Evolutionary conservation across 2,888 invertebrate genomes (phyloP).

Genomic region (Yponomeuta evonymella): DNA sequence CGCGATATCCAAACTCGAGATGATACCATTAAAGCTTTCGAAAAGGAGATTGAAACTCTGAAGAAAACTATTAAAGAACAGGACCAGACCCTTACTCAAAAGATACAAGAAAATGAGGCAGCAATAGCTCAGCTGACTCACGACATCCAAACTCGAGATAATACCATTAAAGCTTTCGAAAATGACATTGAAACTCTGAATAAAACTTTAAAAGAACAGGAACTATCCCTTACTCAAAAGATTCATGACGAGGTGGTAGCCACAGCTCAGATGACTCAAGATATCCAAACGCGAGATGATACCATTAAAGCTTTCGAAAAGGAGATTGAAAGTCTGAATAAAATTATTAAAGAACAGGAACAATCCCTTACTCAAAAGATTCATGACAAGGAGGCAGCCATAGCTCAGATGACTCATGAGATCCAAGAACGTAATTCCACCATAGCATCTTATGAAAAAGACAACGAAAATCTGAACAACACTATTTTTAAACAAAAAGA

Average conservation of each 20-base stretch:
- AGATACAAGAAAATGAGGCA: slow-evolving; percentile 35
- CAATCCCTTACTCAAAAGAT: slow-evolving; percentile 30
- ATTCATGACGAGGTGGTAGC: background rate
- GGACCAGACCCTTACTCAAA: slow-evolving; percentile 32
- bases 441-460: background rate
- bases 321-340: slow-evolving; percentile 38
- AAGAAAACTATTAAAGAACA: slow-evolving; percentile 36
- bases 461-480: background rate
- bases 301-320: slow-evolving; percentile 36
- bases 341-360: slow-evolving; percentile 35
- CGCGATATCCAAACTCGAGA: slow-evolving; percentile 38
- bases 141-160: background rate
- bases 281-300: slow-evolving; percentile 35
- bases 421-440: background rate
- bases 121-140: slow-evolving; percentile 31
- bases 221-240: background rate
- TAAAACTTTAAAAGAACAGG: background rate
- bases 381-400: slow-evolving; percentile 38
- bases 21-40: slow-evolving; percentile 31
- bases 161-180: background rate
- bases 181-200: background rate
- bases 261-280: slow-evolving; percentile 28
- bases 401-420: slow-evolving; percentile 27
- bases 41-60: slow-evolving; percentile 40
- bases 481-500: background rate